Conservation (phyloP, 2,113 vertebrate species). For the Myrmecophaga tridactyla region DNA sequence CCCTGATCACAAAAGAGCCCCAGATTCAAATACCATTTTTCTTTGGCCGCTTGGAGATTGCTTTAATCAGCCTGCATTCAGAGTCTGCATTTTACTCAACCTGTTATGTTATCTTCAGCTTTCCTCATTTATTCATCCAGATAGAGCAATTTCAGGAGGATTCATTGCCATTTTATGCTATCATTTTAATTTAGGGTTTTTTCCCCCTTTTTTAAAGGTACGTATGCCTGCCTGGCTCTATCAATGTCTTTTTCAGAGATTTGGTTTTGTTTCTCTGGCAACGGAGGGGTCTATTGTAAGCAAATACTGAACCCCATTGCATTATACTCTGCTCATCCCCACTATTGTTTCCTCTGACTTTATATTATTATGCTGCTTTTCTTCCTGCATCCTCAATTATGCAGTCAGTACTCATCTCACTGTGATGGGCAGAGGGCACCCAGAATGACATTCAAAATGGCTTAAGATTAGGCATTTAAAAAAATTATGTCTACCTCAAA, state of each 20-base stretch:
- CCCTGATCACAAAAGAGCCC: not conserved
- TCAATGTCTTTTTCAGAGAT: not conserved
- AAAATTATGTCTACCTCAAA: not conserved
- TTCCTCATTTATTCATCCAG: not conserved
- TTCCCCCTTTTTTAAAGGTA: not conserved
- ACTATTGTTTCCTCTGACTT: not conserved
- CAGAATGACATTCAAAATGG: not conserved
- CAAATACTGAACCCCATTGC: conserved; percentile 43
- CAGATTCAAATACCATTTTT: not conserved
- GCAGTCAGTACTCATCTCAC: not conserved
- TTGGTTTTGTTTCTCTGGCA: conserved; percentile 50
- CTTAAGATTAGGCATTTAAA: not conserved
- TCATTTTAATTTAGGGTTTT: conserved; percentile 16
- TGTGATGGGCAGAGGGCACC: not conserved
- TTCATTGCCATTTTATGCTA: not conserved
- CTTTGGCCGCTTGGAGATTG: not conserved
- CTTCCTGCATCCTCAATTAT: not conserved
- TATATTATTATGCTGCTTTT: not conserved
- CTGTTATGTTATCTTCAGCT: not conserved
- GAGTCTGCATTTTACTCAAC: not conserved
- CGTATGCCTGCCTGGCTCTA: not conserved
- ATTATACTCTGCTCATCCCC: not conserved
- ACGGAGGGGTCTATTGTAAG: conserved; percentile 12
- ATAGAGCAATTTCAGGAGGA: conserved; percentile 1
- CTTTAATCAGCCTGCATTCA: not conserved